Evolutionary conservation across 2,113 vertebrate species (phyloP), one percentile per base, ranked within the genome.

Genomic region (Rhombomys opimus): DNA sequence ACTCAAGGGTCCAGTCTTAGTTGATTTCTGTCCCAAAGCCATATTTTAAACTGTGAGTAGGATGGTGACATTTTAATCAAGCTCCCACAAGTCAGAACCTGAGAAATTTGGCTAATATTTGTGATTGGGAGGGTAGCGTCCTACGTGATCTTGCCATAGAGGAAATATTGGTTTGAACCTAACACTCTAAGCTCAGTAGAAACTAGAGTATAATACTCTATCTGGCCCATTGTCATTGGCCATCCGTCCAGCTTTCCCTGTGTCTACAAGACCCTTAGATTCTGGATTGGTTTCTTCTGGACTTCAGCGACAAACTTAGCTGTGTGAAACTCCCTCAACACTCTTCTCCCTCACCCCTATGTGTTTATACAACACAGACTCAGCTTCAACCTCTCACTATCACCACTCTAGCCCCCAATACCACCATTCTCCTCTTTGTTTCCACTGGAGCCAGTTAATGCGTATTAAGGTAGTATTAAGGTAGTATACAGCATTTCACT

Each of bases 11-110:
- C 93, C 82, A 5, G 8, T 38, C 63, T 41, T 65, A 23, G 27
- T 32, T 35, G 30, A 84, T 87, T 81, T 94, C 38, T 70, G 50
- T 59, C 32, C 27, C 23, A n/a, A n/a, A 17, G 76, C 85, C 50
- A 14, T 85, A 7, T 73, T 92, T 72, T 96, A 46, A 50, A 76
- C 23, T 59, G 35, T 41, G 57, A 75, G 61, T 11, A n/a, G 25
- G 38, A 76, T 12, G 10, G 30, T n/a, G 41, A 22, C 52, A 59
- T 86, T 93, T 95, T 84, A 30, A 78, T 84, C 52, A 96, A 88
- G 14, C 65, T 81, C 25, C 35, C 65, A 25, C 6, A 22, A 12
- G 30, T 84, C 52, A 80, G 23, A 87, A 61, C 59, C 87, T 72
- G 38, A 77, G 67, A 94, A 81, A 20, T 11, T 57, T 30, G 63